Evolutionary conservation across 1,140 invertebrate genomes (phyloP).

Genomic region (Euura saliciscinereae): DNA sequence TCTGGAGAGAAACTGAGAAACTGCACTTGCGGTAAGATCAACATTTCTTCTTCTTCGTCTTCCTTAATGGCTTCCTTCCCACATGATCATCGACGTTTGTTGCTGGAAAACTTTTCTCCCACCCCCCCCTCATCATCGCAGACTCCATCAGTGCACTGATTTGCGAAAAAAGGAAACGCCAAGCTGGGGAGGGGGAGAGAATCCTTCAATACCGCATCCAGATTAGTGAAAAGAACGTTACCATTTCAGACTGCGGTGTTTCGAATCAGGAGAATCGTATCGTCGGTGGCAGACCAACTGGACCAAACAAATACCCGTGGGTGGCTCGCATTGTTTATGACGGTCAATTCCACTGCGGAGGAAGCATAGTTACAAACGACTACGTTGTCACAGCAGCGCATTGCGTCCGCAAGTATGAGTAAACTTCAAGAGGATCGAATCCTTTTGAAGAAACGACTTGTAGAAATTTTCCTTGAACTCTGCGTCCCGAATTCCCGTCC

Average conservation of each 20-base stretch:
- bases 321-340: slow-evolving; percentile 83
- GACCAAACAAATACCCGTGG: slow-evolving; percentile 86
- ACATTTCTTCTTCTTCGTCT: not conserved
- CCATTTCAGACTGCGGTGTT: slow-evolving; percentile 70
- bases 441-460: too few species aligned
- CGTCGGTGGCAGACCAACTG: slow-evolving; percentile 77
- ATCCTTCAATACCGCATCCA: not conserved
- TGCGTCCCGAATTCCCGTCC: too few species aligned
- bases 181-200: too few species aligned
- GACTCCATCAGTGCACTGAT: not conserved
- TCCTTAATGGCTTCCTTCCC: not conserved
- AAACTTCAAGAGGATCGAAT: too few species aligned
- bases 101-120: too few species aligned
- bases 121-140: not conserved
- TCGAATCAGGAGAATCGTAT: slow-evolving; percentile 75
- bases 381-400: slow-evolving; percentile 73
- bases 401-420: slow-evolving; percentile 63
- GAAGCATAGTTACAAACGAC: slow-evolving; percentile 77
- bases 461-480: too few species aligned
- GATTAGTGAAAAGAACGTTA: slow-evolving; percentile 14
- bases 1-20: slow-evolving; percentile 56
- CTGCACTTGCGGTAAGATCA: slow-evolving; percentile 67
- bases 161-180: too few species aligned
- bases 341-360: slow-evolving; percentile 89
- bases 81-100: too few species aligned